Evolutionary conservation across 2,888 invertebrate genomes (phyloP).

Genomic region (Drosophila subquinaria): DNA sequence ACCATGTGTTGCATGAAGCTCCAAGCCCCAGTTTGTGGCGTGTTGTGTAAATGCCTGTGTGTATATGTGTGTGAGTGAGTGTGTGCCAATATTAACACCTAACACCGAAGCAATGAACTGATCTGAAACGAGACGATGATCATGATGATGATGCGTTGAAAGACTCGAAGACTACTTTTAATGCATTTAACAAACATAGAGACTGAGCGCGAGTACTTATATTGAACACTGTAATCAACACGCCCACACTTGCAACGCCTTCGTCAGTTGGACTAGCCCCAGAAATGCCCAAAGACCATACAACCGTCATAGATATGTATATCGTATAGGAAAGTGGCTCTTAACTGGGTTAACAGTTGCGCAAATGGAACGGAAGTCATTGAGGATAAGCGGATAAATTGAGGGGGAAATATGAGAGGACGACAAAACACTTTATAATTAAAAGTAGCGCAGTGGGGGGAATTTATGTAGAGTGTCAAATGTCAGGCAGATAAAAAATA

Average conservation of each 20-base stretch:
- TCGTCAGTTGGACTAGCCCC: constrained; percentile 29
- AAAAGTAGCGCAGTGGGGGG: background rate
- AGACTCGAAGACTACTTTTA: constrained; percentile 53
- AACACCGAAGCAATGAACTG: constrained; percentile 52
- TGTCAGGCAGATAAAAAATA: background rate
- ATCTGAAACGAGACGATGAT: constrained; percentile 40
- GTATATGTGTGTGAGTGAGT: constrained; percentile 4
- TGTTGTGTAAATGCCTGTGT: constrained; percentile 8
- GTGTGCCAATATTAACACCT: constrained; percentile 75
- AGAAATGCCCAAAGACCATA: constrained; percentile 24
- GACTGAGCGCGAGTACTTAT: constrained; percentile 28
- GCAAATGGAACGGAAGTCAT: constrained; percentile 71
- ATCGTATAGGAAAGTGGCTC: constrained; percentile 41
- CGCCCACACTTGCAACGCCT: constrained; percentile 59
- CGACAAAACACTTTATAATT: constrained; percentile 7
- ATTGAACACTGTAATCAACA: constrained; percentile 66
- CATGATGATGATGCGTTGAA: constrained; percentile 60
- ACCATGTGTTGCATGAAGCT: constrained; percentile 45
- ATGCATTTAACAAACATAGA: constrained; percentile 68
- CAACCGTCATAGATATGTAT: constrained; percentile 2
- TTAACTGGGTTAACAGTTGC: constrained; percentile 67
- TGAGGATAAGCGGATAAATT: constrained; percentile 24
- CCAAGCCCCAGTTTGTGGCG: constrained; percentile 52
- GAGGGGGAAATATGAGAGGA: background rate
- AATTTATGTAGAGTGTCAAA: constrained; percentile 6